Evolutionary conservation across 92 coral and sea anemone species (phyloP).

Genomic region (Anthopleura xanthogrammica): DNA sequence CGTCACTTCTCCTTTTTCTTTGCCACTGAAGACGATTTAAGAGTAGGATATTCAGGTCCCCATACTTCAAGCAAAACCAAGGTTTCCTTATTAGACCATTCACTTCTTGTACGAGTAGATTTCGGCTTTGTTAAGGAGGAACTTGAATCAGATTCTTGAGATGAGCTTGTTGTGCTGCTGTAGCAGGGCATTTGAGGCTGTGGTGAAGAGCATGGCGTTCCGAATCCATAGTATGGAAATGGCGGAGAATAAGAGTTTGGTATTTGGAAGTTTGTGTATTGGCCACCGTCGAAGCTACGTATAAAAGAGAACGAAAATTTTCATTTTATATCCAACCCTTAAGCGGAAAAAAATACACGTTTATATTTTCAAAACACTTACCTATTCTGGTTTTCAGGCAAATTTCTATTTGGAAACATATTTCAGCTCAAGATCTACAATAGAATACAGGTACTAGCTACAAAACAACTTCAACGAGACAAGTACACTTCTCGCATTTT

Average conservation of each 20-base stretch:
- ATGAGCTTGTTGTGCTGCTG: not conserved
- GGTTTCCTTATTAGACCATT: not conserved
- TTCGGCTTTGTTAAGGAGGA: not conserved
- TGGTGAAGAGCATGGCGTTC: conserved; percentile 2
- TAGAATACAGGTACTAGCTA: not conserved
- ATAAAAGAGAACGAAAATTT: not conserved
- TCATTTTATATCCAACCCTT: not conserved
- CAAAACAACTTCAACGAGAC: not conserved
- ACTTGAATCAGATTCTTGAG: not conserved
- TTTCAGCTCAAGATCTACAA: not conserved
- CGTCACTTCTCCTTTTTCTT: not conserved
- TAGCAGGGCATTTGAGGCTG: conserved; percentile 1
- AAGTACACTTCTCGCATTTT: not conserved
- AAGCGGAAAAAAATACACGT: not conserved
- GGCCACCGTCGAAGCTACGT: not conserved
- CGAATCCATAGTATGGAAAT: not conserved
- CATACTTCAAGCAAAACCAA: not conserved
- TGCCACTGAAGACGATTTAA: not conserved
- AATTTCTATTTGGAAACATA: too few species aligned
- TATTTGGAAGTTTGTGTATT: not conserved
- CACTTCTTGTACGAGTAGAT: not conserved
- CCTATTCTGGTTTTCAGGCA: not conserved
- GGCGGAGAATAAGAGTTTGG: not conserved
- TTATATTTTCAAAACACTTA: not conserved
- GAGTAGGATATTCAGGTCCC: not conserved